Conservation (phyloP, 2,113 vertebrate species). For the Gyps fulvus region DNA sequence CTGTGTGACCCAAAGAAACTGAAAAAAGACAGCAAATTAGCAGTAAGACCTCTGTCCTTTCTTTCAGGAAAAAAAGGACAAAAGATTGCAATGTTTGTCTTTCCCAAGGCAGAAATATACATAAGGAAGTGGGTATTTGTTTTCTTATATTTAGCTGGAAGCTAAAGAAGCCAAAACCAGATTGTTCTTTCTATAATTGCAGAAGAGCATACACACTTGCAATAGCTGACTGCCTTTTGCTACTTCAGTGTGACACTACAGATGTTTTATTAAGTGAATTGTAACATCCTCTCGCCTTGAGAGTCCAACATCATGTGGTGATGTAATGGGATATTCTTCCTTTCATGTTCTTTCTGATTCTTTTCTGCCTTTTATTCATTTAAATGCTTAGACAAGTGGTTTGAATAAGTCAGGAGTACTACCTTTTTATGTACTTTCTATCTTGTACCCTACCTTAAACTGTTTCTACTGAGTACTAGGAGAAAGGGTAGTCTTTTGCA, state of each 20-base stretch:
- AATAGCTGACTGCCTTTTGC: slow-evolving; percentile 33
- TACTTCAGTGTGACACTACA: slow-evolving; percentile 3
- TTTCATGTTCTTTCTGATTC: slow-evolving; percentile 23
- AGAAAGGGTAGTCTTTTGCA: not conserved
- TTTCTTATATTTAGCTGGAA: slow-evolving; percentile 10
- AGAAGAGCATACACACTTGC: not conserved
- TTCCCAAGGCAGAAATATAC: slow-evolving; percentile 2
- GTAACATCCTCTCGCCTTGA: slow-evolving; percentile 8
- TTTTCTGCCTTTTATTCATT: not conserved
- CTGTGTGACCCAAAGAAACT: not conserved
- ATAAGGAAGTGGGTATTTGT: slow-evolving; percentile 51
- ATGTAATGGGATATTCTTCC: slow-evolving; percentile 36
- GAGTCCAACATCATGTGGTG: slow-evolving; percentile 43
- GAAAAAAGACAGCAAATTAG: not conserved
- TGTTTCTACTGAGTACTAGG: not conserved
- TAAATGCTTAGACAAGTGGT: slow-evolving; percentile 29
- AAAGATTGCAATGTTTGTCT: not conserved
- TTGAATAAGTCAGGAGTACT: slow-evolving; percentile 42
- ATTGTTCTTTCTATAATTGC: slow-evolving; percentile 25
- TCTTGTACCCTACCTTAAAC: not conserved
- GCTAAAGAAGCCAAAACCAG: not conserved
- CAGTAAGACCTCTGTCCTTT: not conserved
- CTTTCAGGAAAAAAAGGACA: not conserved
- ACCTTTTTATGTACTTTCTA: not conserved
- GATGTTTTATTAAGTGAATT: slow-evolving; percentile 56